A percentile compares a stretch with the other conserved stretches of the same genome.
Evolutionary conservation across 2,113 vertebrate species (phyloP).

Genomic region (Megaleporinus macrocephalus): DNA sequence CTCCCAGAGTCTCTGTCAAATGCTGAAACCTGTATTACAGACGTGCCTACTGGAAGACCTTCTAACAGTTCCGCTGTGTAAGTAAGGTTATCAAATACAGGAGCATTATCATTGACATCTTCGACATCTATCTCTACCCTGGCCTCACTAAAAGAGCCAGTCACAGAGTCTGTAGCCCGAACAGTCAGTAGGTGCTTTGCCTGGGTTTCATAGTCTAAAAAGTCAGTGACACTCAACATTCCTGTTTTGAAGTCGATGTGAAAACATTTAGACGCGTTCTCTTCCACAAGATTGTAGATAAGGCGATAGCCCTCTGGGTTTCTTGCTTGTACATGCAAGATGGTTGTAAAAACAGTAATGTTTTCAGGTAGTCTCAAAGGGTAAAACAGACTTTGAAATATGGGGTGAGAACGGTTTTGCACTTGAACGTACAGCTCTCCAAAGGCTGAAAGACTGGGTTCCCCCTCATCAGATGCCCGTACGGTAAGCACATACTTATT

Average conservation of each 20-base stretch:
- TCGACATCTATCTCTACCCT: conserved; percentile 90
- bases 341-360: conserved; percentile 86
- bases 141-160: conserved; percentile 90
- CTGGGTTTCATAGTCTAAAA: conserved; percentile 89
- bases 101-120: conserved; percentile 92
- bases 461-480: conserved; percentile 84
- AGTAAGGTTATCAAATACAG: conserved; percentile 81
- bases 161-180: conserved; percentile 90
- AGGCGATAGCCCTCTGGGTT: conserved; percentile 93
- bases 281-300: conserved; percentile 92
- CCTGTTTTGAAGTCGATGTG: conserved; percentile 94
- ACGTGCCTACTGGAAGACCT: conserved; percentile 82
- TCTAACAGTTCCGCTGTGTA: conserved; percentile 80
- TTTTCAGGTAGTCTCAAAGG: conserved; percentile 91
- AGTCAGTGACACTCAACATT: conserved; percentile 85
- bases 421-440: conserved; percentile 88
- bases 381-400: conserved; percentile 92
- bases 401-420: conserved; percentile 90
- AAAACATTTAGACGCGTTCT: conserved; percentile 85
- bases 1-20: conserved; percentile 87
- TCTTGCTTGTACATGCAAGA: conserved; percentile 93
- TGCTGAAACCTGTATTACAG: conserved; percentile 84
- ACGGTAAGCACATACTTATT: conserved; percentile 90
- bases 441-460: conserved; percentile 75
- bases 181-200: conserved; percentile 83